Conservation (phyloP, 2,888 invertebrate genomes). For the Frankliniella fusca region DNA sequence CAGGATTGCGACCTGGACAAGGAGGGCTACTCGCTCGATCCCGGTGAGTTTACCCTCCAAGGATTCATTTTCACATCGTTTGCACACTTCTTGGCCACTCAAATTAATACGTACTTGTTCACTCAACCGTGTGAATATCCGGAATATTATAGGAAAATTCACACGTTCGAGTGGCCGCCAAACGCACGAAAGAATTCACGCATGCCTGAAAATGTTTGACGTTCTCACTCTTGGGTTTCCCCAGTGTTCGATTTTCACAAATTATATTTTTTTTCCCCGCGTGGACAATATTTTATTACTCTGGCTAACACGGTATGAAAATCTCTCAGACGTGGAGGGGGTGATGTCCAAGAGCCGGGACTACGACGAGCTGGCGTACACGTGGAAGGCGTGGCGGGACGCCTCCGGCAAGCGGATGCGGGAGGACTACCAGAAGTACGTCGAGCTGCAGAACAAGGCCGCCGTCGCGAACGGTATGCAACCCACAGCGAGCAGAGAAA, state of each 20-base stretch:
- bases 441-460: constrained; percentile 59
- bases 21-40: constrained; percentile 45
- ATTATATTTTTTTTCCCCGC: too few species aligned
- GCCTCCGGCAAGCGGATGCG: constrained; percentile 60
- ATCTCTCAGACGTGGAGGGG: constrained; percentile 45
- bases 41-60: constrained; percentile 42
- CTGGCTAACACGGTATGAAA: neutral
- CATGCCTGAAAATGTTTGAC: neutral
- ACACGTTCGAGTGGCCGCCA: too few species aligned
- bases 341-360: constrained; percentile 51
- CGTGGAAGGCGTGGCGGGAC: constrained; percentile 64
- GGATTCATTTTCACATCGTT: too few species aligned
- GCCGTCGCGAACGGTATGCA: constrained; percentile 52
- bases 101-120: too few species aligned
- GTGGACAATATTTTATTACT: too few species aligned
- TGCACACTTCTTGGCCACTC: too few species aligned
- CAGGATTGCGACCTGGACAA: constrained; percentile 44
- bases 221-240: too few species aligned
- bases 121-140: too few species aligned
- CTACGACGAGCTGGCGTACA: constrained; percentile 58
- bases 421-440: constrained; percentile 57
- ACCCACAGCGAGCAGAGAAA: too few species aligned
- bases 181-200: too few species aligned
- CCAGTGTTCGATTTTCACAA: too few species aligned
- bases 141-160: too few species aligned